Conservation (phyloP, 2,113 vertebrate genomes). For the Sylvietta virens region DNA sequence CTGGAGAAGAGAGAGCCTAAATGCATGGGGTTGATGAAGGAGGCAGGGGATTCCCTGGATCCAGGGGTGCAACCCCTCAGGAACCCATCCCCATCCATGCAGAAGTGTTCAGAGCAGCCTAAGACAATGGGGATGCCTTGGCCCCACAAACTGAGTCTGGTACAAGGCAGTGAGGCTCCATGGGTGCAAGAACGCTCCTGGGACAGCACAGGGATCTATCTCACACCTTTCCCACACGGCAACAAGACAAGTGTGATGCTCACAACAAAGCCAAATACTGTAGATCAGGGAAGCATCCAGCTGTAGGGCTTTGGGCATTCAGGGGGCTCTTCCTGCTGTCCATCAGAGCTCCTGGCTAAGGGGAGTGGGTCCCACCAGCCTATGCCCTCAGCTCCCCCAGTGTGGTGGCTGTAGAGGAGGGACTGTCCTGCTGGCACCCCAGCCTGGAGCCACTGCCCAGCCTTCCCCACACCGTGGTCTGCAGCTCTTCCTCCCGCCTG, state of each 20-base stretch:
- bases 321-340: not conserved
- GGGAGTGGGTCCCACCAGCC: not conserved
- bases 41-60: not conserved
- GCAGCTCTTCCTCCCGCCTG: not conserved
- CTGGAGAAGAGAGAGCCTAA: not conserved
- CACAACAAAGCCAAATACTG: not conserved
- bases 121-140: not conserved
- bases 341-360: not conserved
- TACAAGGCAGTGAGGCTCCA: not conserved
- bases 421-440: not conserved
- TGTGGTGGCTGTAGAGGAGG: not conserved
- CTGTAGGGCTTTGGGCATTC: not conserved
- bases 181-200: not conserved
- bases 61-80: not conserved
- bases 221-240: not conserved
- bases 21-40: not conserved
- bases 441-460: fast-evolving
- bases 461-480: fast-evolving
- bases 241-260: not conserved
- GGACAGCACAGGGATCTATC: not conserved
- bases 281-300: not conserved
- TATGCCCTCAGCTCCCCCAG: not conserved
- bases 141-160: fast-evolving
- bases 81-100: not conserved
- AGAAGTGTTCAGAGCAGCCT: not conserved